Base-by-base conservation (phyloP, 2,797 vertebrate species). In the Pyrocephalus nanus region DNA sequence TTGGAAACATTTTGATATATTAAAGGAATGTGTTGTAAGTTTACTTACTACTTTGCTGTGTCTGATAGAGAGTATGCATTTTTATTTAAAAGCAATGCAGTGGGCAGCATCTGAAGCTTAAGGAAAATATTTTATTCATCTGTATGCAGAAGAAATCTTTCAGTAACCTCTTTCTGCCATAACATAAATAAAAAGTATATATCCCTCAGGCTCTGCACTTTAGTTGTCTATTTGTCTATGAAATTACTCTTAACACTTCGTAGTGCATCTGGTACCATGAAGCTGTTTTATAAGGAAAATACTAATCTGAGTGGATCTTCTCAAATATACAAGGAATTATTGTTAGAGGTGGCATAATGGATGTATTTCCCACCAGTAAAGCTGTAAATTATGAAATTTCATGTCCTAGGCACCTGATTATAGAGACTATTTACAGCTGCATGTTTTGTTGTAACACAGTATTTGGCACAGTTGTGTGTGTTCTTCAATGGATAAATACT, bases 1-100 rank as follows among this genome's bases (percentile, higher is more conserved):
- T 97, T 97, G 97, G 94, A 98, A 97, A 97, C 92, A 93, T 95
- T 97, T 97, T 97, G 89, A 94, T 96, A 97, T 97, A 93, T 97
- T 96, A 93, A 96, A 92, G 92, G 91, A 97, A 93, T 96, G 94
- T 98, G 95, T 94, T 97, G 10, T 96, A 94, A 97, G 82, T 78
- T 91, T 96, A 95, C 92, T 92, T 94, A 86, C 85, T 94, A 92
- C 80, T 95, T 97, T 96, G 96, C 96, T 96, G 90, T 96, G 94
- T 96, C 94, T 97, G 4, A 92, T 93, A 94, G 74, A 87, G 91
- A 97, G 74, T 91, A 89, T 94, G 64, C 95, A 60, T 97, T 97
- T 96, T 97, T 97, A 97, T 97, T 98, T 97, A 96, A 98, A 95
- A 94, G 89, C 96, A 97, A 92, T 92, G 91, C 88, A 91, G 88